Evolutionary conservation across 2,888 invertebrate genomes (phyloP).

Genomic region (Epirrhoe alternata): DNA sequence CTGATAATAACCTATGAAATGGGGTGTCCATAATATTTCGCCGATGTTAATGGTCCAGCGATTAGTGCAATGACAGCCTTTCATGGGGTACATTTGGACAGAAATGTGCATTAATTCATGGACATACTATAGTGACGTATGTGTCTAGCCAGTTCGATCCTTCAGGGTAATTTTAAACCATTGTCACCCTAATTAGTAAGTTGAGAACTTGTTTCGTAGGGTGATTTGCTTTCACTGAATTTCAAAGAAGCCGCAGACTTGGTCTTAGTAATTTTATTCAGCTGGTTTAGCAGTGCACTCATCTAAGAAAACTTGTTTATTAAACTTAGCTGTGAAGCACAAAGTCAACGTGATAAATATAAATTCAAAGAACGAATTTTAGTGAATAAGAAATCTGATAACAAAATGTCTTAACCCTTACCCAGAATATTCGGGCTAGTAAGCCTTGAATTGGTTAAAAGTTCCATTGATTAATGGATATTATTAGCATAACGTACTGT

Average conservation of each 20-base stretch:
- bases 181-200: constrained; percentile 35
- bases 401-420: no score
- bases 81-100: constrained; percentile 51
- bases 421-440: not conserved
- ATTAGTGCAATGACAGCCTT: constrained; percentile 61
- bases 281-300: not conserved
- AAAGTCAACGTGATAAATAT: no score
- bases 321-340: not conserved
- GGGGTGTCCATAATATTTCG: constrained; percentile 53
- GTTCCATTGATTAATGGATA: not conserved
- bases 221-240: constrained; percentile 16
- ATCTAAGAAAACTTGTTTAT: not conserved
- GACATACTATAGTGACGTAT: constrained; percentile 64
- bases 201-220: constrained; percentile 16
- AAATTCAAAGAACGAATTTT: no score
- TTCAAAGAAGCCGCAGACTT: constrained; percentile 11
- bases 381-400: no score
- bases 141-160: constrained; percentile 78
- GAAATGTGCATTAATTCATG: constrained; percentile 62
- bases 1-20: constrained; percentile 31
- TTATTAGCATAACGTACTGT: not conserved
- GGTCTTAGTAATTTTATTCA: not conserved
- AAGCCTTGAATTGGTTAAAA: not conserved
- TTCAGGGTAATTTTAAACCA: constrained; percentile 33
- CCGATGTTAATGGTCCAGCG: constrained; percentile 59